A percentile compares a stretch with the other conserved stretches of the same genome.
Evolutionary conservation across 2,888 invertebrate genomes (phyloP).

Genomic region (Netelia inedita): DNA sequence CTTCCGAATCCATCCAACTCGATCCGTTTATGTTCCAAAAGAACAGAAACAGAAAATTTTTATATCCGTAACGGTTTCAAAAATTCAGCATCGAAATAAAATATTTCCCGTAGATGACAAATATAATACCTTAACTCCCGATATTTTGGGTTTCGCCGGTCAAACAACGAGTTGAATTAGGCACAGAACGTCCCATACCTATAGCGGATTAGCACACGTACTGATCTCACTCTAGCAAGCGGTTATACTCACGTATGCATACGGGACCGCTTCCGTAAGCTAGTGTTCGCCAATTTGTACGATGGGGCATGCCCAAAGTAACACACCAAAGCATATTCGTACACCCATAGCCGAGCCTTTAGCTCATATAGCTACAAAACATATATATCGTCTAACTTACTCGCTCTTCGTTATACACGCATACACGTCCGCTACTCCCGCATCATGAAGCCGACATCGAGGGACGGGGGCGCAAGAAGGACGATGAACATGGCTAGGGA

Average conservation of each 20-base stretch:
- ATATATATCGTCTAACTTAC: slow-evolving; percentile 23
- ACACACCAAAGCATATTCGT: not conserved
- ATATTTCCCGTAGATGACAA: no score
- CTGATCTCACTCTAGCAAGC: slow-evolving; percentile 27
- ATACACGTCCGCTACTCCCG: slow-evolving; percentile 17
- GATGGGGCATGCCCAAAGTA: slow-evolving; percentile 35
- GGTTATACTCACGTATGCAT: slow-evolving; percentile 45
- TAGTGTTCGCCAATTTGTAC: slow-evolving; percentile 56
- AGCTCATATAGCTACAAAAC: not conserved
- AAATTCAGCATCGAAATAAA: no score
- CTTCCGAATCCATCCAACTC: no score
- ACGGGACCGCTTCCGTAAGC: slow-evolving; percentile 28
- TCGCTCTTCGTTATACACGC: slow-evolving; percentile 32
- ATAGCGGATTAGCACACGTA: not conserved
- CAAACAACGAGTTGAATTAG: not conserved
- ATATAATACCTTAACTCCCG: no score
- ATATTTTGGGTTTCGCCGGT: no score
- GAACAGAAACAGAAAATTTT: no score
- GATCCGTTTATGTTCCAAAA: no score
- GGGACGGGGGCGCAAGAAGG: slow-evolving; percentile 30
- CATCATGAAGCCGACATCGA: slow-evolving; percentile 42
- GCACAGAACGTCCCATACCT: not conserved
- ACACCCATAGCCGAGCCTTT: not conserved
- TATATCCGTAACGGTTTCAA: no score
- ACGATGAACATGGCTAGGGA: slow-evolving; percentile 23